Base-by-base conservation (phyloP, 2,888 invertebrate genomes). In the Uropetala carovei region DNA sequence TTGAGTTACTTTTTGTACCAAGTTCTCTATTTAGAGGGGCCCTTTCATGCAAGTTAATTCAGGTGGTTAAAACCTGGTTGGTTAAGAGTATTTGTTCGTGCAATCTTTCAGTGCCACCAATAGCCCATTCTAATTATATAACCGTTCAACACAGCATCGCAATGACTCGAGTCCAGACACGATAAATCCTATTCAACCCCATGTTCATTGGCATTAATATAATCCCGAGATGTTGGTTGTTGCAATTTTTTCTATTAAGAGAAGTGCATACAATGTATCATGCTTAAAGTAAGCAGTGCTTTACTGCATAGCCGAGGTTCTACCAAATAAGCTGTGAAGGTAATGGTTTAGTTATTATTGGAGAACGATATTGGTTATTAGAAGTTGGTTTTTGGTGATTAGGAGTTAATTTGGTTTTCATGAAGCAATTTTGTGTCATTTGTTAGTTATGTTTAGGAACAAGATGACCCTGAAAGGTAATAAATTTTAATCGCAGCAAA, bases 11-110 rank as follows among this genome's bases (percentile, higher is more conserved):
- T 43, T 43, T 43, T 43, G 43, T 43, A 43, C 43, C 43, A 43
- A 43, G 43, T 43, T 43, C 43, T 43, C 43, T 43, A 43, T 43
- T 22, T 57, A 22, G 18, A n/a, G 92, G 30, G 75, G 92, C 83
- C 92, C 92, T 83, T 92, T 92, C 92, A 92, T 83, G 92, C 92
- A 83, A 83, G 83, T 92, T 64, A 89, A 60, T 89, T 89, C 89
- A 89, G 89, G 89, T 89, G 92, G 92, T 96, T 96, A 96, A 96
- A 96, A 96, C 96, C 96, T 96, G 97, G 96, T 97, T 97, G 97
- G 97, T 96, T 97, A 96, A 96, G 93, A 93, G 92, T 93, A 93
- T 93, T 93, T 92, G 93, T 93, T 93, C 93, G 57, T 93, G 82
- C 92, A 92, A 64, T 85, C 60, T 85, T 92, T 86, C 92, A 92